A percentile compares a stretch with the other conserved stretches of the same genome.
Evolutionary conservation across 2,888 invertebrate species (phyloP).

Genomic region (Ectemnius cavifrons): DNA sequence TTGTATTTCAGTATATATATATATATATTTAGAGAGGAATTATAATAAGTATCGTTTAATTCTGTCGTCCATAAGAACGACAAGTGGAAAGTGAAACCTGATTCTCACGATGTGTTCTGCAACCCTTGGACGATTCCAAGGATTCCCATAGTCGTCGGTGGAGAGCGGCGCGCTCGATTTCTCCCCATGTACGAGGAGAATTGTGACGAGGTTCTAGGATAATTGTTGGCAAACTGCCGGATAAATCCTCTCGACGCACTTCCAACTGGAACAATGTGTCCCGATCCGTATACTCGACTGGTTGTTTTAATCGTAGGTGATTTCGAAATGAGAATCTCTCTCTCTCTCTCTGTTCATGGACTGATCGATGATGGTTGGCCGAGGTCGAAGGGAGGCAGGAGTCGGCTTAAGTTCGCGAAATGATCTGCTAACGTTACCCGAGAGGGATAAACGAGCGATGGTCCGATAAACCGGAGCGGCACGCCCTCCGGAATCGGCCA

Average conservation of each 20-base stretch:
- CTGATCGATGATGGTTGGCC: too few relatives aligned
- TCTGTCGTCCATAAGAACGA: too few relatives aligned
- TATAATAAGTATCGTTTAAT: too few relatives aligned
- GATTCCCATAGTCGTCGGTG: constrained; percentile 16
- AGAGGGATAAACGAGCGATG: constrained; percentile 18
- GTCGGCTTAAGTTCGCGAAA: neutral
- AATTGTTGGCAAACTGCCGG: constrained; percentile 38
- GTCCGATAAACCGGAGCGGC: neutral
- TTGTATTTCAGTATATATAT: too few relatives aligned
- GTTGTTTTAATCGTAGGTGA: too few relatives aligned
- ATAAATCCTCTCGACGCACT: constrained; percentile 30
- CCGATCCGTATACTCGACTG: too few relatives aligned
- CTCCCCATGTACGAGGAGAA: constrained; percentile 40
- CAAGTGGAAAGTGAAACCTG: too few relatives aligned
- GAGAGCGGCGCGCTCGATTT: constrained; percentile 46
- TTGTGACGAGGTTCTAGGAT: constrained; percentile 22
- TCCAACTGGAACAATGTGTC: too few relatives aligned
- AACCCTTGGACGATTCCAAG: neutral
- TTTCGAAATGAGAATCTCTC: too few relatives aligned
- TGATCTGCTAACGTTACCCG: constrained; percentile 6
- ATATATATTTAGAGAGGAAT: too few relatives aligned
- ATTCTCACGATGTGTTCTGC: neutral
- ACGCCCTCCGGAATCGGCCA: neutral
- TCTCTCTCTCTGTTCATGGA: too few relatives aligned
- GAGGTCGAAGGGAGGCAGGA: too few relatives aligned